phyloP scores from a whole-genome alignment of 1,140 invertebrate genomes.

The Eupristina koningsbergeri region DNA sequence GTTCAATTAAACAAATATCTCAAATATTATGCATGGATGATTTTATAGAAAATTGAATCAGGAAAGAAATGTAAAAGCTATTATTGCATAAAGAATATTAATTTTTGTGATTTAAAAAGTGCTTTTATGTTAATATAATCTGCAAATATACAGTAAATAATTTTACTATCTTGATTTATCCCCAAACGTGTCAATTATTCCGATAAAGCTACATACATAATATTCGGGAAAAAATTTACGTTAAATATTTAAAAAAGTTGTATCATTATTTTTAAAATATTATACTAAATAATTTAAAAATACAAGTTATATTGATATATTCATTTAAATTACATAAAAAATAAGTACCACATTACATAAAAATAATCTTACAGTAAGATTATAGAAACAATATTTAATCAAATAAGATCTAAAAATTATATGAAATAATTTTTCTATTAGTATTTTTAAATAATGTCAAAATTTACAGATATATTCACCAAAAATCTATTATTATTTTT shows the following conservation, averaged over 20 bases:
- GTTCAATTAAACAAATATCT: background rate
- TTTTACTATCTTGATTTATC: background rate
- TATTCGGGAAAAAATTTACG: background rate
- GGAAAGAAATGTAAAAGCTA: background rate
- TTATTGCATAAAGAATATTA: background rate
- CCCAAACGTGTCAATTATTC: background rate
- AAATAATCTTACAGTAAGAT: too few species aligned
- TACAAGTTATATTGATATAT: too few species aligned
- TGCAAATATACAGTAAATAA: background rate
- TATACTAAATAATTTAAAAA: background rate
- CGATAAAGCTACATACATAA: background rate
- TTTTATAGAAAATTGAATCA: background rate
- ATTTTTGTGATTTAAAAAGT: too few species aligned
- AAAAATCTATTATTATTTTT: too few species aligned
- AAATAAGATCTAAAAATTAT: too few species aligned
- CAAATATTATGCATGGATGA: background rate
- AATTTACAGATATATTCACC: too few species aligned
- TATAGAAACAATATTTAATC: too few species aligned
- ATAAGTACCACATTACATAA: too few species aligned
- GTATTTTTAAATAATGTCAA: too few species aligned
- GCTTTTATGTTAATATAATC: background rate
- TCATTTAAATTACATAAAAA: too few species aligned
- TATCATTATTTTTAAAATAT: background rate
- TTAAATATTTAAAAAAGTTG: background rate
- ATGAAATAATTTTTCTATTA: too few species aligned